A percentile compares a stretch with the other conserved stretches of the same genome.
Conservation (phyloP, 2,113 vertebrate genomes). For the Proterorhinus semilunaris region DNA sequence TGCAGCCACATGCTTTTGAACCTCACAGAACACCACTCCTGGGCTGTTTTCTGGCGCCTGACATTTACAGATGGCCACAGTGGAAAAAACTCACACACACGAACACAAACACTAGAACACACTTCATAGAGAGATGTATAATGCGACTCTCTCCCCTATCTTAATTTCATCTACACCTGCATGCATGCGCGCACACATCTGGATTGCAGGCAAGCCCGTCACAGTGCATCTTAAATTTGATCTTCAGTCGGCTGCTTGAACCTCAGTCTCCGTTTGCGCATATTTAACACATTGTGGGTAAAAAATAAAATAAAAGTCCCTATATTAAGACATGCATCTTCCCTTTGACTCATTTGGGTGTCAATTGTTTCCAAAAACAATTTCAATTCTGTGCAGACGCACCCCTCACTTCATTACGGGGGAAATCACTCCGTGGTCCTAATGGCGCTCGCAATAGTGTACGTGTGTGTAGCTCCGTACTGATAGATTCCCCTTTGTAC, state of each 20-base stretch:
- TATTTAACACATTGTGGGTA: constrained; percentile 14
- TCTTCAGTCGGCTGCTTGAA: constrained; percentile 48
- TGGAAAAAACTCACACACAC: constrained; percentile 12
- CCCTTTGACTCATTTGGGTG: constrained; percentile 38
- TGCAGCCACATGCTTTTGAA: constrained; percentile 36
- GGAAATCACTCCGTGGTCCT: constrained; percentile 47
- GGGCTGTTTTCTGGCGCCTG: constrained; percentile 20
- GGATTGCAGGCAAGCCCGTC: constrained; percentile 46
- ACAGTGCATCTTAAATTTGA: constrained; percentile 67
- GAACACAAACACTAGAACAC: constrained; percentile 2
- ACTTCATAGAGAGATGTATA: constrained; percentile 30
- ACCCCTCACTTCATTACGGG: constrained; percentile 57
- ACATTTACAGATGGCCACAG: constrained; percentile 42
- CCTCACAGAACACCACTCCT: constrained; percentile 34
- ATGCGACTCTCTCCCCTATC: constrained; percentile 52
- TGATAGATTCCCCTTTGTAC: constrained; percentile 25
- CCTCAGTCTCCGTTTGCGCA: constrained; percentile 35
- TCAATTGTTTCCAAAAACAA: constrained; percentile 51
- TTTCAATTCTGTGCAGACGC: constrained; percentile 53
- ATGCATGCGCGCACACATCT: constrained; percentile 47
- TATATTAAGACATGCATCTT: constrained; percentile 30
- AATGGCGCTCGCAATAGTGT: constrained; percentile 36
- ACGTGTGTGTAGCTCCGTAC: constrained; percentile 16
- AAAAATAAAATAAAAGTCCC: background rate
- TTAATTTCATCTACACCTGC: constrained; percentile 71